phyloP scores from a whole-genome alignment of 37 sponge, comb jelly and placozoan genomes.

The Cliona cf. orientalis region DNA sequence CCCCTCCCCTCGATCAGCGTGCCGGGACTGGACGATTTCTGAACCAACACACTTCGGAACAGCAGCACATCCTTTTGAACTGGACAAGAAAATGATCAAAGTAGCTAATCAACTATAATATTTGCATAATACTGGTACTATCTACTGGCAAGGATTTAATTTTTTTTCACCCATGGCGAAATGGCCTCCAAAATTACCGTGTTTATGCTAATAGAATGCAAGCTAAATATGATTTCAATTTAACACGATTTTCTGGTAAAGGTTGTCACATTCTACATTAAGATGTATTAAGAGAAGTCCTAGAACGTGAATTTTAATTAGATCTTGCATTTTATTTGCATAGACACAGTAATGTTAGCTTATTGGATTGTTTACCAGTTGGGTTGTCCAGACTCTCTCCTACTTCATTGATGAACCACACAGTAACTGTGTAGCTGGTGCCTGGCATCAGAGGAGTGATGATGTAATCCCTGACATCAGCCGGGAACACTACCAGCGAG shows the following conservation, averaged over 20 bases:
- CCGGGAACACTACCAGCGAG: background rate
- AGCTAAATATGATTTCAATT: too few species aligned
- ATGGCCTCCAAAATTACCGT: too few species aligned
- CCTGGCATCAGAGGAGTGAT: conserved; percentile 33
- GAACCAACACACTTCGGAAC: conserved; percentile 50
- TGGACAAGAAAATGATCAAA: too few species aligned
- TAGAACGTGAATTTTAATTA: too few species aligned
- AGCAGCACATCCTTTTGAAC: conserved; percentile 32
- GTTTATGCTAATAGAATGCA: too few species aligned
- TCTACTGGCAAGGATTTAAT: background rate
- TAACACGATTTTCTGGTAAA: too few species aligned
- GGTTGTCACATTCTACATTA: too few species aligned
- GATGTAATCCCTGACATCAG: background rate
- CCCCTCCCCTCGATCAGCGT: conserved; percentile 61
- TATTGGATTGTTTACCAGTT: conserved; percentile 8
- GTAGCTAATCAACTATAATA: too few species aligned
- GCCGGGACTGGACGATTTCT: conserved; percentile 43
- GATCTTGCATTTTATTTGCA: too few species aligned
- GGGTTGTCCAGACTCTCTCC: conserved; percentile 32
- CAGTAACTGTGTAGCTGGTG: conserved; percentile 10
- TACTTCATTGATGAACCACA: conserved; percentile 42
- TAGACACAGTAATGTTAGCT: background rate
- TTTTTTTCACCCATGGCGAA: too few species aligned
- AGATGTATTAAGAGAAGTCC: too few species aligned
- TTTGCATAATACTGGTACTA: background rate